phyloP scores from a whole-genome alignment of 1,140 invertebrate genomes.

The Drosophila orena region DNA sequence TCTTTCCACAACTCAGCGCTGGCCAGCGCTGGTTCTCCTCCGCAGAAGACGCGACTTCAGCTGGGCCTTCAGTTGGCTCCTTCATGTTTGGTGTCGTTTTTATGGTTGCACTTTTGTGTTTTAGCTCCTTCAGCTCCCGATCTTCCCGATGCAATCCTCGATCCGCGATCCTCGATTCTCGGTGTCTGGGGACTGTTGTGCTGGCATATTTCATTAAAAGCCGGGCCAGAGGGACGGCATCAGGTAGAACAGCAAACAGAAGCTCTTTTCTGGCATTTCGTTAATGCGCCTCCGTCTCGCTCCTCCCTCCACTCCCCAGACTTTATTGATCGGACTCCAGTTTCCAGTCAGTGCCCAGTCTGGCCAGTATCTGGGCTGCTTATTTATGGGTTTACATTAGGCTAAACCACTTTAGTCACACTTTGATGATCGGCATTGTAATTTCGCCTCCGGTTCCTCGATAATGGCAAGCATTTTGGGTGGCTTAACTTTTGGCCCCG shows the following conservation, averaged over 20 bases:
- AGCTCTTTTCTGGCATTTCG: slow-evolving; percentile 84
- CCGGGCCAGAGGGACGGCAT: slow-evolving; percentile 19
- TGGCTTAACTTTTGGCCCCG: slow-evolving; percentile 40
- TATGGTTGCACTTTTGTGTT: slow-evolving; percentile 84
- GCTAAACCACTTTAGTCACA: slow-evolving; percentile 85
- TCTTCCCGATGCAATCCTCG: slow-evolving; percentile 12
- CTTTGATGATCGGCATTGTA: slow-evolving; percentile 83
- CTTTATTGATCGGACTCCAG: slow-evolving; percentile 9
- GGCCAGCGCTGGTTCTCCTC: background rate
- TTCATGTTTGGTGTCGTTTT: slow-evolving; percentile 78
- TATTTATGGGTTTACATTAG: slow-evolving; percentile 85
- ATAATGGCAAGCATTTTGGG: slow-evolving; percentile 79
- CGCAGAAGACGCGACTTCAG: slow-evolving; percentile 22
- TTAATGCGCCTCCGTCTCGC: slow-evolving; percentile 75
- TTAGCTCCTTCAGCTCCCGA: slow-evolving; percentile 51
- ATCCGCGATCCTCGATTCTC: slow-evolving; percentile 6
- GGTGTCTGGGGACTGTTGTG: slow-evolving; percentile 30
- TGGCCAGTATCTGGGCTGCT: slow-evolving; percentile 45
- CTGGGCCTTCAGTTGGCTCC: slow-evolving; percentile 17
- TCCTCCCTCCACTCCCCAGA: slow-evolving; percentile 12
- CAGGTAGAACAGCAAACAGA: slow-evolving; percentile 74
- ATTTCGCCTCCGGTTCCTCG: slow-evolving; percentile 21
- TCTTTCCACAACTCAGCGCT: slow-evolving; percentile 36
- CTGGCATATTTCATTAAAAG: slow-evolving; percentile 83
- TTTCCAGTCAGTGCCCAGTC: slow-evolving; percentile 19